Base-by-base conservation (phyloP, 2,888 invertebrate genomes). In the Ennomos fuscantarius region DNA sequence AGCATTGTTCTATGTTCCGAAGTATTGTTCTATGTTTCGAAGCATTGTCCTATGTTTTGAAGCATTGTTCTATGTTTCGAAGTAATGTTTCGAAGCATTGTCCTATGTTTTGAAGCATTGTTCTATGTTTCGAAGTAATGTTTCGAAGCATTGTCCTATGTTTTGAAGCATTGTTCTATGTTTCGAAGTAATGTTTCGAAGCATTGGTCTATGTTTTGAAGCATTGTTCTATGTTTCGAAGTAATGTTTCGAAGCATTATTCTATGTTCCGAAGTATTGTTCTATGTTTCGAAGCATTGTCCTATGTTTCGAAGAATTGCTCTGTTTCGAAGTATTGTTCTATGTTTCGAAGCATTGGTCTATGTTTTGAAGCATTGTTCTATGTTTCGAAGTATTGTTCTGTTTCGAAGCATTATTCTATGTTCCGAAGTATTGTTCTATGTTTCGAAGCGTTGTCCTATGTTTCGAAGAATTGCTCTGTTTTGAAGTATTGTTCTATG, bases 371-470 rank as follows among this genome's bases (percentile, higher is more conserved):
- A 47, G 24, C 65, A 63, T 0, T 51, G 61, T 12, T 87, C 86
- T 0, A 86, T 60, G 0, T n/a, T n/a, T n/a, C 50, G 33, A 78
- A 47, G 24, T 66, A 63, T 0, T 51, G 61, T 12, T 87, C 86
- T 0, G n/a, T n/a, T n/a, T n/a, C n/a, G n/a, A n/a, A n/a, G n/a
- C n/a, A n/a, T n/a, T n/a, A n/a, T n/a, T n/a, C n/a, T n/a, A n/a
- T n/a, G n/a, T n/a, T n/a, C n/a, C 50, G 33, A 78, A 47, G 24
- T 66, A 63, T 0, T 51, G 61, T 12, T 87, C 86, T 0, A 86
- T 60, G 0, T n/a, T n/a, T n/a, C 50, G 33, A 78, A 47, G 24
- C 65, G 63, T 0, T 51, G 61, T 12, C 87, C 86, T 0, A 86
- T 60, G 0, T n/a, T n/a, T n/a, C n/a, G n/a, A n/a, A n/a, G n/a